Conservation (phyloP, 1,140 invertebrate species). For the Drosophila navojoa region DNA sequence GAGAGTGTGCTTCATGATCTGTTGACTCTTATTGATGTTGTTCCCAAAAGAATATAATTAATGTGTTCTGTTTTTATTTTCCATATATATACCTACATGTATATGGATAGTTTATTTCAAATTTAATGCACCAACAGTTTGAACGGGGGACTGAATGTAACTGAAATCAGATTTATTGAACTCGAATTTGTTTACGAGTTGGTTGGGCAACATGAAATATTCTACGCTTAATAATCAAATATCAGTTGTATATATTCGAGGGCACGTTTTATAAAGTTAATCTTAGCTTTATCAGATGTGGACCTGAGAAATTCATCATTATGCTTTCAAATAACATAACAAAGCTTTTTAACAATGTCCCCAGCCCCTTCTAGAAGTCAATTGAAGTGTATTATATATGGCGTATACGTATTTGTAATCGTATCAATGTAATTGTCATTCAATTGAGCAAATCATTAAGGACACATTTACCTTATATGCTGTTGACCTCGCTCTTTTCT, state of each 20-base stretch:
- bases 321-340: constrained; percentile 20
- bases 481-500: neutral
- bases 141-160: constrained; percentile 16
- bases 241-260: constrained; percentile 11
- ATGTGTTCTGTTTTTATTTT: constrained; percentile 15
- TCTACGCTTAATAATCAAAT: neutral
- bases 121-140: constrained; percentile 43
- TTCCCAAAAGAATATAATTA: constrained; percentile 5
- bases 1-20: neutral
- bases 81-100: neutral
- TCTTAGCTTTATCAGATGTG: neutral
- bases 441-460: constrained; percentile 26
- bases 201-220: constrained; percentile 17
- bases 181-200: neutral
- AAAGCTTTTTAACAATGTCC: constrained; percentile 9
- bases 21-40: constrained; percentile 16
- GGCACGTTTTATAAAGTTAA: neutral
- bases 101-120: constrained; percentile 25
- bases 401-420: constrained; percentile 58
- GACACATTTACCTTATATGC: constrained; percentile 1
- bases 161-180: neutral
- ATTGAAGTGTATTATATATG: constrained; percentile 51
- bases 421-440: constrained; percentile 72
- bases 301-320: constrained; percentile 2
- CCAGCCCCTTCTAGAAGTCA: constrained; percentile 7